phyloP scores from a whole-genome alignment of 2,888 invertebrate genomes.

The Empis stercorea region DNA sequence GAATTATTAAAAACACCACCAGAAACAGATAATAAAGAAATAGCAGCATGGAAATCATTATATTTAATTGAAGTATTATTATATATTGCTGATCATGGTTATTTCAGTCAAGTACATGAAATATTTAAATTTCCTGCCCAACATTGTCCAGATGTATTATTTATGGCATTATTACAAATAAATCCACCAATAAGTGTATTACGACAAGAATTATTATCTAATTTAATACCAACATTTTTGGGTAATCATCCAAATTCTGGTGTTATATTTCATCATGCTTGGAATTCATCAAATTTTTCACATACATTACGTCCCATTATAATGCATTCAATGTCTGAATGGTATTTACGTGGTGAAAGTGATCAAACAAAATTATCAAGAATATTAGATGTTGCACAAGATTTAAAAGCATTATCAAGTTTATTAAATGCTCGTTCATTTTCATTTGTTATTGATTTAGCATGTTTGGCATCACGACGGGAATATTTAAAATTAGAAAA shows the following conservation, averaged over 20 bases:
- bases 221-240: slow-evolving; percentile 83
- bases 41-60: slow-evolving; percentile 84
- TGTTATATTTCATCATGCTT: slow-evolving; percentile 90
- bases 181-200: slow-evolving; percentile 64
- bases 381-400: slow-evolving; percentile 94
- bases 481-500: slow-evolving; percentile 97
- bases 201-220: slow-evolving; percentile 76
- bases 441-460: slow-evolving; percentile 94
- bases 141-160: slow-evolving; percentile 88
- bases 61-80: slow-evolving; percentile 82
- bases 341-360: slow-evolving; percentile 84
- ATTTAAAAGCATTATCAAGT: slow-evolving; percentile 80
- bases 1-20: slow-evolving; percentile 88
- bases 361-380: slow-evolving; percentile 89
- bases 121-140: slow-evolving; percentile 83
- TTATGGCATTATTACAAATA: slow-evolving; percentile 79
- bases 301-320: slow-evolving; percentile 64
- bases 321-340: slow-evolving; percentile 95
- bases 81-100: slow-evolving; percentile 75
- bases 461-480: slow-evolving; percentile 89
- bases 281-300: slow-evolving; percentile 68
- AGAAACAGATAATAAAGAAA: slow-evolving; percentile 88
- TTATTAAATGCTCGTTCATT: slow-evolving; percentile 83
- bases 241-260: slow-evolving; percentile 94
- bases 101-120: slow-evolving; percentile 65